A percentile compares a stretch with the other conserved stretches of the same genome.
phyloP scores from a whole-genome alignment of 2,888 invertebrate species.

The Ormyrus labotus region DNA sequence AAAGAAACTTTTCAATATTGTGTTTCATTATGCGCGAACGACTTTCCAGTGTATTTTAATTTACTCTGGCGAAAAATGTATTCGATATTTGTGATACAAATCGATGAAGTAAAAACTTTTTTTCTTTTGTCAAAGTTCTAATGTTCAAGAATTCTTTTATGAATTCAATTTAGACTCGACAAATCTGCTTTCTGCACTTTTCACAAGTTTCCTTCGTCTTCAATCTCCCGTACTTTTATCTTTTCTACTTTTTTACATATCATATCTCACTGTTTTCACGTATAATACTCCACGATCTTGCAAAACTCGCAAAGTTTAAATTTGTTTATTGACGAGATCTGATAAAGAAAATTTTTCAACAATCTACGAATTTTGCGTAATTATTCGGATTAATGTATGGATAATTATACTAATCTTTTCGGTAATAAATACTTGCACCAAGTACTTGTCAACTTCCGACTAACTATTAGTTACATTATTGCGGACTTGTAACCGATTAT shows the following conservation, averaged over 20 bases:
- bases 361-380: too few relatives aligned
- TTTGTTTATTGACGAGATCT: neutral
- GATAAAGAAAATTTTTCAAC: too few relatives aligned
- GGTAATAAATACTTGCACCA: too few relatives aligned
- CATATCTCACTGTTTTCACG: slow-evolving; percentile 15
- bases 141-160: slow-evolving; percentile 46
- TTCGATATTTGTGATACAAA: slow-evolving; percentile 42
- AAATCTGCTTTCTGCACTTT: slow-evolving; percentile 30
- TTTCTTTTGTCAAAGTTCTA: slow-evolving; percentile 50
- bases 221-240: neutral
- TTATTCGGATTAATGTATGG: too few relatives aligned
- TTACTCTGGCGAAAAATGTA: neutral
- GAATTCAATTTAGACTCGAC: slow-evolving; percentile 48
- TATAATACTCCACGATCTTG: neutral
- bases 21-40: slow-evolving; percentile 11
- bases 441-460: too few relatives aligned
- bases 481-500: too few relatives aligned
- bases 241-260: slow-evolving; percentile 4
- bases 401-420: too few relatives aligned
- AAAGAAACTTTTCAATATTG: neutral
- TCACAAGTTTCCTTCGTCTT: slow-evolving; percentile 30
- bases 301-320: slow-evolving; percentile 3
- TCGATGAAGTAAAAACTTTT: slow-evolving; percentile 44
- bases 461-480: too few relatives aligned
- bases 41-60: neutral